Conservation (phyloP, 2,888 invertebrate species). For the Lampropteryx suffumata region DNA sequence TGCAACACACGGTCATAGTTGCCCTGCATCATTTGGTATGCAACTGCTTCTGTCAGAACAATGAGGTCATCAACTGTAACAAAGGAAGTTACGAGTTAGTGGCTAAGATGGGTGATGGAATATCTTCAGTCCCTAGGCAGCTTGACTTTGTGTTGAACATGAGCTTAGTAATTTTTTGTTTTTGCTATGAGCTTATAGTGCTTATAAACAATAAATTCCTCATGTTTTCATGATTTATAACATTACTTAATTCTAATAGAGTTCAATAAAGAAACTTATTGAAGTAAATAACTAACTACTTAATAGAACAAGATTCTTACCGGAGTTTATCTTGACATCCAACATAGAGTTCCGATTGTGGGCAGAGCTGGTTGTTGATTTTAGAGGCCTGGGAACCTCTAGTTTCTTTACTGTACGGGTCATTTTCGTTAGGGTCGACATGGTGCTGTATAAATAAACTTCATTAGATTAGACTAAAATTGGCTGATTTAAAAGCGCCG, state of each 20-base stretch:
- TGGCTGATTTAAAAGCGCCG: conserved; percentile 27
- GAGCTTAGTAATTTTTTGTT: no score
- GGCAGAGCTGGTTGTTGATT: conserved; percentile 83
- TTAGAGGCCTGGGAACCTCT: conserved; percentile 89
- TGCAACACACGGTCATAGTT: conserved; percentile 87
- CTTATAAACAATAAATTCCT: no score
- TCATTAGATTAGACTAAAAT: conserved; percentile 5
- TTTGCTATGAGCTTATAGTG: no score
- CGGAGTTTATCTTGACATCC: conserved; percentile 80
- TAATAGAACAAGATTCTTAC: conserved; percentile 63
- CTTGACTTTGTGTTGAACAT: no score
- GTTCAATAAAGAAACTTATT: not conserved
- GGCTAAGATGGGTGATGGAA: no score
- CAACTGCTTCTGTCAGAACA: conserved; percentile 91
- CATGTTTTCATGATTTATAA: no score
- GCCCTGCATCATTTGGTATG: conserved; percentile 89
- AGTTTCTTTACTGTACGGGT: conserved; percentile 88
- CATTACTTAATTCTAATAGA: no score
- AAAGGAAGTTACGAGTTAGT: no score
- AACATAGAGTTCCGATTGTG: conserved; percentile 78
- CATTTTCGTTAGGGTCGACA: conserved; percentile 84
- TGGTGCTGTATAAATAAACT: conserved; percentile 63
- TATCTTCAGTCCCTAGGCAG: no score
- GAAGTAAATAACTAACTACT: no score
- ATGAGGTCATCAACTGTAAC: conserved; percentile 91